Evolutionary conservation across 1,140 invertebrate species (phyloP).

Genomic region (Magallana angulata): DNA sequence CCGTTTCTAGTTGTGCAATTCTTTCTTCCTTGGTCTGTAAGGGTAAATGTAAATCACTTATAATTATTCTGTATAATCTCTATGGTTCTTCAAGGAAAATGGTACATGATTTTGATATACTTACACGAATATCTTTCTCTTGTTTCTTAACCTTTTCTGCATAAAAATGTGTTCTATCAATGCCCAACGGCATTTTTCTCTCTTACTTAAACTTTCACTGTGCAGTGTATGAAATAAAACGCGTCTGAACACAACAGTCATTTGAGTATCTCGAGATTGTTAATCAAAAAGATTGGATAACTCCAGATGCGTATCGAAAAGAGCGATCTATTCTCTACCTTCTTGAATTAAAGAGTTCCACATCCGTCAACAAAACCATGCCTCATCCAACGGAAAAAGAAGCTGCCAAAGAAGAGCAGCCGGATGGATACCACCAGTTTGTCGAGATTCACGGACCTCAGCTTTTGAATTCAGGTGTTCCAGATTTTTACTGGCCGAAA

Average conservation of each 20-base stretch:
- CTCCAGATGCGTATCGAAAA: not conserved
- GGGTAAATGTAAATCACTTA: not conserved
- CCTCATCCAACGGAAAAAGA: constrained; percentile 31
- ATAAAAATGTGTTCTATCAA: constrained; percentile 68
- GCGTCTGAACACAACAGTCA: constrained; percentile 20
- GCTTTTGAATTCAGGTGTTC: constrained; percentile 57
- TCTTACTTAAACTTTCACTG: not conserved
- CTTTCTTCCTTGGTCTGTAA: constrained; percentile 71
- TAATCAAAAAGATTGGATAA: not conserved
- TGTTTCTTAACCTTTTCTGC: constrained; percentile 66
- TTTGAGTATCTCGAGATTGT: not conserved
- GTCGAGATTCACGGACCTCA: constrained; percentile 52
- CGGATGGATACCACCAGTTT: constrained; percentile 51
- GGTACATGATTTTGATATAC: not conserved
- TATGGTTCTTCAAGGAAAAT: not conserved
- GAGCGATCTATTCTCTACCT: not conserved
- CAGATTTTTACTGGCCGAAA: constrained; percentile 59
- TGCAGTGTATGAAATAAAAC: not conserved
- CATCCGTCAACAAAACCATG: constrained; percentile 32
- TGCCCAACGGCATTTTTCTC: constrained; percentile 65
- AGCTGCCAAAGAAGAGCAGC: not conserved
- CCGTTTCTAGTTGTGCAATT: constrained; percentile 73
- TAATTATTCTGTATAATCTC: not conserved
- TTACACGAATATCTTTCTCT: constrained; percentile 61
- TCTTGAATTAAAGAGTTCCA: not conserved